Percentiles rank a stretch among this genome's conserved stretches.
Evolutionary conservation across 2,113 vertebrate genomes (phyloP).

Genomic region (Mastomys coucha): DNA sequence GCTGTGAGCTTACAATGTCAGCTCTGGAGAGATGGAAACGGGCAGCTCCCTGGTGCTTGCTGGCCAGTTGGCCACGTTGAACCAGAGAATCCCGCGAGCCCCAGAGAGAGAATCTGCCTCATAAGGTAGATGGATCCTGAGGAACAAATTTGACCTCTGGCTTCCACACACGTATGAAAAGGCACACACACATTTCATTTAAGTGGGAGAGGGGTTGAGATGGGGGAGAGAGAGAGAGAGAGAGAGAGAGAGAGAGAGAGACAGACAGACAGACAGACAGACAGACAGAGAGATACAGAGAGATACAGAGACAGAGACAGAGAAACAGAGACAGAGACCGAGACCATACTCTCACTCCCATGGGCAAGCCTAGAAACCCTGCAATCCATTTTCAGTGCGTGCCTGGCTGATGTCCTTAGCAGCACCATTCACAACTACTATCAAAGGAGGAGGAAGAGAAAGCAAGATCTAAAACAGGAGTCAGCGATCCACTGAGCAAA

Average conservation of each 20-base stretch:
- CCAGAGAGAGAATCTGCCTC: neutral
- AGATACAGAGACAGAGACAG: neutral
- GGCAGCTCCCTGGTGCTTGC: neutral
- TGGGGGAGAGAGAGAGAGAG: neutral
- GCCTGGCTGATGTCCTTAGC: neutral
- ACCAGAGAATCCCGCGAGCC: neutral
- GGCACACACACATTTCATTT: neutral
- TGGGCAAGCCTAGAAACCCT: no score
- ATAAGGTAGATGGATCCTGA: neutral
- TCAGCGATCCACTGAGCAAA: no score
- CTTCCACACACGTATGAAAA: neutral
- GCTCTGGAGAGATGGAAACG: neutral
- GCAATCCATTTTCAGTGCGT: neutral
- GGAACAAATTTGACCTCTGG: neutral
- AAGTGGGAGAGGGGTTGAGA: neutral
- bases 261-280: no score
- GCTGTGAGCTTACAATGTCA: neutral
- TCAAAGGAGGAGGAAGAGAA: neutral
- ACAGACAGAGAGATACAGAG: no score
- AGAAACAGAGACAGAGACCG: neutral
- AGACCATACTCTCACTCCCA: neutral
- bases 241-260: neutral
- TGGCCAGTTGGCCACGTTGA: neutral
- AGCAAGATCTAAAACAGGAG: neutral
- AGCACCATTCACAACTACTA: neutral